Evolutionary conservation across 2,797 vertebrate species (phyloP), one percentile per base, ranked within the genome.

Genomic region (Poeciliopsis turneri): DNA sequence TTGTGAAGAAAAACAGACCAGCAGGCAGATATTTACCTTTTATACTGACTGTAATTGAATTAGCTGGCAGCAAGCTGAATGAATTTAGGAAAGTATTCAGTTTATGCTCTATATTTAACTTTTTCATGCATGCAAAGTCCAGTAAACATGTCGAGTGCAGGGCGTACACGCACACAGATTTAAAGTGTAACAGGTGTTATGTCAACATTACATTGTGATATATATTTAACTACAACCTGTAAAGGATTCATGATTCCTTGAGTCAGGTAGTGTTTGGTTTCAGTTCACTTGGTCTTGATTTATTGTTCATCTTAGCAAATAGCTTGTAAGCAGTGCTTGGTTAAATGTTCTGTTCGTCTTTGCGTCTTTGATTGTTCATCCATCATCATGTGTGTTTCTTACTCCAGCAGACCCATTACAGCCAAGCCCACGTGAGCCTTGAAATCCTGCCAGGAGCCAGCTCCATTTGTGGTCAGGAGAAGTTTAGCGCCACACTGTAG

Each of bases 391-490:
- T 72, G 20, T 74, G 86, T 80, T 88, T 88, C 87, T 81, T 69
- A 81, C 83, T 78, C 57, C 68, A 80, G 78, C 79, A 20, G 82
- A 70, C 72, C 57, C 84, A n/a, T 84, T 61, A 20, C 76, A 41
- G 68, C 5, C 23, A 71, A 33, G 68, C 59, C 78, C 87, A 92
- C 82, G 83, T 89, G 90, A 84, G 87, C 82, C 77, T 88, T 94
- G 91, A 90, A 90, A 80, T 82, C 74, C 2, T 86, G 92, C 92
- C 86, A 91, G 83, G 82, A 84, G 72, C 78, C 74, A 61, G 5
- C 79, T 91, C 91, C 87, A 91, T 94, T 90, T 94, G 89, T 92
- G 89, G 91, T 88, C 87, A 90, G 86, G 83, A 82, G 75, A 55
- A 86, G 87, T 81, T 79, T 90, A 87, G 85, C 93, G 78, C 83